Percentiles rank a stretch among this genome's conserved stretches.
Evolutionary conservation across 2,888 invertebrate species (phyloP).

Genomic region (Gymnosoma rotundatum): DNA sequence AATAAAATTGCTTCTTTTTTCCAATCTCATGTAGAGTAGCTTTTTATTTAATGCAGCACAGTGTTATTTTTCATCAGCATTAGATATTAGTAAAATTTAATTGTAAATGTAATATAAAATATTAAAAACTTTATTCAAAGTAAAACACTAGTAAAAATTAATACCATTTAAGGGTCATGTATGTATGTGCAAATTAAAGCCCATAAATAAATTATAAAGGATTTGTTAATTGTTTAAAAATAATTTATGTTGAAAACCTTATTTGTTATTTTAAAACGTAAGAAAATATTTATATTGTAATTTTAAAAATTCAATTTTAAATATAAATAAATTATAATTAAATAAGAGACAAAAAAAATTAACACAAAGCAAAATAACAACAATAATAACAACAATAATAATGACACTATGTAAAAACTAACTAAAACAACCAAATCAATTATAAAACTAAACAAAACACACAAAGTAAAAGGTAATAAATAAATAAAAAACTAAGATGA

Average conservation of each 20-base stretch:
- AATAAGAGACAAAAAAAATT: background rate
- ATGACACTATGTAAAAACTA: conserved; percentile 26
- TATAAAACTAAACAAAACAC: background rate
- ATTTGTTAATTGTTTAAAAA: conserved; percentile 21
- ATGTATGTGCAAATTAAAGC: conserved; percentile 19
- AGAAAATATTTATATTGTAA: conserved; percentile 3
- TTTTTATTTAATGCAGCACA: conserved; percentile 1
- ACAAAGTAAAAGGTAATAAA: background rate
- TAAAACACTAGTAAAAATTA: conserved; percentile 3
- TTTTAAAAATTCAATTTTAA: conserved; percentile 22
- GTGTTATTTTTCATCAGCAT: background rate
- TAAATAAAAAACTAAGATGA: conserved; percentile 25
- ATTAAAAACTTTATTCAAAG: conserved; percentile 7
- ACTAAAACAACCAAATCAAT: background rate
- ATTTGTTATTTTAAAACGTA: conserved; percentile 20
- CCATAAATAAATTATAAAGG: conserved; percentile 5
- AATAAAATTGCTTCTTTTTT: too few species aligned
- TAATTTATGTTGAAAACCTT: conserved; percentile 22
- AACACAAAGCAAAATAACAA: background rate
- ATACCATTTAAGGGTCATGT: conserved; percentile 36
- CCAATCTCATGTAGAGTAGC: background rate
- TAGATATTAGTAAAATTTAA: background rate
- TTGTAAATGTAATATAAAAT: conserved; percentile 9
- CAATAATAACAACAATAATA: background rate
- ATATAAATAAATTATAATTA: conserved; percentile 6